Evolutionary conservation across 2,797 vertebrate genomes (phyloP).

Genomic region (Ispidina lecontei): DNA sequence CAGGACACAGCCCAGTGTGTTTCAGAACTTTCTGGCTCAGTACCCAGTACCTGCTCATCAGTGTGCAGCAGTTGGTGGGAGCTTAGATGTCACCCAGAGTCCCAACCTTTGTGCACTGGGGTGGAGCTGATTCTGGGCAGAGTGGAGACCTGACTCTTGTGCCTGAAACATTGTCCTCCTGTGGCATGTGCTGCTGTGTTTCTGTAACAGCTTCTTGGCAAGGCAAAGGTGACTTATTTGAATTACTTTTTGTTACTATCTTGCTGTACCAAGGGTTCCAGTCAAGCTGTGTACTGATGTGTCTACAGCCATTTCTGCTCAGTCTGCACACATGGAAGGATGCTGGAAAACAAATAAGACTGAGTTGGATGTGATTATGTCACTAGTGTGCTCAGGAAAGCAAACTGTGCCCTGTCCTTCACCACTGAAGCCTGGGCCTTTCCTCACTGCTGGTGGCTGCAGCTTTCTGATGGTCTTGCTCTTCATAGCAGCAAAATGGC

Average conservation of each 20-base stretch:
- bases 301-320: background rate
- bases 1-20: too few relatives aligned
- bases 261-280: background rate
- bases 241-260: background rate
- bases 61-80: background rate
- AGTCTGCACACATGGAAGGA: accelerated
- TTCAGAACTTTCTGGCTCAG: background rate
- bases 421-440: background rate
- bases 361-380: accelerated
- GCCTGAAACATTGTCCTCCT: background rate
- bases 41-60: accelerated
- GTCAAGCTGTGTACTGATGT: background rate
- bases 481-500: background rate
- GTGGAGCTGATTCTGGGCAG: background rate
- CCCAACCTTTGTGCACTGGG: accelerated
- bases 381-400: background rate
- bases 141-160: background rate
- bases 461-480: background rate
- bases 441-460: background rate
- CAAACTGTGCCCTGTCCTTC: background rate
- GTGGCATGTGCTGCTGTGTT: background rate
- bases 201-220: background rate
- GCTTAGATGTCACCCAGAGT: background rate
- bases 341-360: background rate
- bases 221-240: background rate